Evolutionary conservation across 2,113 vertebrate species (phyloP).

Genomic region (Machaerirhynchus nigripectus): DNA sequence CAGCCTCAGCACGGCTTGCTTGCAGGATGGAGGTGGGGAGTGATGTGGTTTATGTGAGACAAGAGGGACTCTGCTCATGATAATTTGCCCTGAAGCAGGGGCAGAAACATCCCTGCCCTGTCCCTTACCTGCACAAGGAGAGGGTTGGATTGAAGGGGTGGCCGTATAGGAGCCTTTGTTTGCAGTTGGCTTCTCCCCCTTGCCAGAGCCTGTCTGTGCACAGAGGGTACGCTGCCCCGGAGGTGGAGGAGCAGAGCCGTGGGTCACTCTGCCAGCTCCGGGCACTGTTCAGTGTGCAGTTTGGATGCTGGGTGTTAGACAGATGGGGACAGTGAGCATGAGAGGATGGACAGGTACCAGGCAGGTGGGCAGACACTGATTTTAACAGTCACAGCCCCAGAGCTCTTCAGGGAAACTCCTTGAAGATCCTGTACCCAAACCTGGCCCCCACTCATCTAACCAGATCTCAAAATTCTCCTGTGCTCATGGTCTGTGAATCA

Average conservation of each 20-base stretch:
- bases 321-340: not conserved
- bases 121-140: not conserved
- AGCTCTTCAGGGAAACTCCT: not conserved
- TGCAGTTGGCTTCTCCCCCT: not conserved
- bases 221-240: rapidly evolving
- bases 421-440: not conserved
- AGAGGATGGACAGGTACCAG: not conserved
- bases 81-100: not conserved
- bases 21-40: not conserved
- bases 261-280: not conserved
- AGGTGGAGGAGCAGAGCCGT: not conserved
- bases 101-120: not conserved
- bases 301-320: not conserved
- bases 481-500: not conserved
- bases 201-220: rapidly evolving
- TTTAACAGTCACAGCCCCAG: not conserved
- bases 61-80: not conserved
- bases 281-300: rapidly evolving
- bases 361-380: not conserved
- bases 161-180: not conserved
- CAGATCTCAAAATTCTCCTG: not conserved
- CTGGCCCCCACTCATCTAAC: not conserved
- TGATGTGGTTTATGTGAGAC: not conserved
- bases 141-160: not conserved
- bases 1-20: not conserved